Percentiles rank a stretch among this genome's conserved stretches.
These are phyloP conservation scores for Tetragonula carbonaria DNA, from an alignment of 2,888 invertebrate species.

Conservation along the genomic window DNA sequence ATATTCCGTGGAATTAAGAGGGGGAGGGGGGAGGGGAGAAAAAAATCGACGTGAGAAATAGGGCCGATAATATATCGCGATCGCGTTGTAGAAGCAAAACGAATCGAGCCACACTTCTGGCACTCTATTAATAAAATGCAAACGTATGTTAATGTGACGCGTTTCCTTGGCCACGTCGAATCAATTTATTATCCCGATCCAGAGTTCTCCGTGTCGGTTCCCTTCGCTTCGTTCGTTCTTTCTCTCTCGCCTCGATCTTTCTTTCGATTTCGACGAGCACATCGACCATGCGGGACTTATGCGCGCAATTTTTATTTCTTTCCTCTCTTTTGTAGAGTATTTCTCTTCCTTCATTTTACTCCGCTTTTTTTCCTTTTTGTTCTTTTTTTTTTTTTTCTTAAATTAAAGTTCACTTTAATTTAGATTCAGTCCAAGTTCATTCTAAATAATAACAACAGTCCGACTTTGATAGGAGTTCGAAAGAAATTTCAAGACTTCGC, in stretches of 20 bases:
- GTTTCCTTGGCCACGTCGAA: conserved; percentile 34
- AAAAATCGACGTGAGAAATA: conserved; percentile 12
- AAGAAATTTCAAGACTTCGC: too few relatives aligned
- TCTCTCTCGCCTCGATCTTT: not conserved
- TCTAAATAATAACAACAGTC: too few relatives aligned
- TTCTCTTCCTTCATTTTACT: not conserved
- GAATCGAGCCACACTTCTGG: conserved; percentile 52
- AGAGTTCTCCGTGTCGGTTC: not conserved
- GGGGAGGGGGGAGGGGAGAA: not conserved
- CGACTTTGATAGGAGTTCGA: too few relatives aligned
- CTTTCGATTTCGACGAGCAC: not conserved
- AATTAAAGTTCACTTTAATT: too few relatives aligned
- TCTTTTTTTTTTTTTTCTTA: too few relatives aligned
- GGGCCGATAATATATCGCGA: conserved; percentile 44
- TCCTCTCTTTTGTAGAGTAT: too few relatives aligned
- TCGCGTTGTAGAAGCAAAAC: conserved; percentile 48
- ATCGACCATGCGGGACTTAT: not conserved
- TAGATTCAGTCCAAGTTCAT: too few relatives aligned
- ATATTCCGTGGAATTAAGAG: conserved; percentile 40
- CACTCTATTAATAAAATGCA: conserved; percentile 56
- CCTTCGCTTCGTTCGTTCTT: not conserved
- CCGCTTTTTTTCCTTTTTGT: too few relatives aligned
- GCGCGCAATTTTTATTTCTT: not conserved
- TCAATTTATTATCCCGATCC: conserved; percentile 47
- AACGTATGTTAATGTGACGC: conserved; percentile 53